phyloP scores from a whole-genome alignment of 2,113 vertebrate species.

The Dromiciops gliroides region DNA sequence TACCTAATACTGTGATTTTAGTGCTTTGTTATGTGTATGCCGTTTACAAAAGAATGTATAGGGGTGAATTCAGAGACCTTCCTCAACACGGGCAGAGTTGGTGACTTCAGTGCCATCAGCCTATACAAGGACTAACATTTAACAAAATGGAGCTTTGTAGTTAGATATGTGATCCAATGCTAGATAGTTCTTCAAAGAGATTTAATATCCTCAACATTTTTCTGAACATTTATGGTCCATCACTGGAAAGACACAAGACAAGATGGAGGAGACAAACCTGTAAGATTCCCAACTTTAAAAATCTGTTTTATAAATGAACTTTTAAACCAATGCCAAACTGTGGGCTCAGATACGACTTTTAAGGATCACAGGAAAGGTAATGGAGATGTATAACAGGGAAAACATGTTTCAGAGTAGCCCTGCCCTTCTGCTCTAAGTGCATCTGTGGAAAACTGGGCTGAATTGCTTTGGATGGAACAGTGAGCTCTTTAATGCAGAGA shows the following conservation, averaged over 20 bases:
- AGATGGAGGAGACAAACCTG: slow-evolving; percentile 36
- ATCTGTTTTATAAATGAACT: not conserved
- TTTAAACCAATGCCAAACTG: slow-evolving; percentile 3
- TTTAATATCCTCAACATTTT: slow-evolving; percentile 62
- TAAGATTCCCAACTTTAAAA: slow-evolving; percentile 50
- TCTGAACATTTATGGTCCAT: slow-evolving; percentile 73
- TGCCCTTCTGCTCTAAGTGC: slow-evolving; percentile 1
- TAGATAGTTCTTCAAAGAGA: slow-evolving; percentile 75
- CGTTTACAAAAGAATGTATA: slow-evolving; percentile 45
- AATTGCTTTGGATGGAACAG: slow-evolving; percentile 10
- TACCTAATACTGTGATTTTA: not conserved
- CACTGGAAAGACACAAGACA: slow-evolving; percentile 61
- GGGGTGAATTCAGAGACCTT: slow-evolving; percentile 71
- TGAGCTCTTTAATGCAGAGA: slow-evolving; percentile 48
- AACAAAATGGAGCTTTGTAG: slow-evolving; percentile 66
- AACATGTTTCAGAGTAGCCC: not conserved
- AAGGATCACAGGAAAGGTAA: not conserved
- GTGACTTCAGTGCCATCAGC: slow-evolving; percentile 59
- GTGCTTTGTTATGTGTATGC: slow-evolving; percentile 42
- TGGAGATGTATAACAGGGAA: not conserved
- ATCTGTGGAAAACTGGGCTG: slow-evolving; percentile 33
- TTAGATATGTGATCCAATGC: slow-evolving; percentile 54
- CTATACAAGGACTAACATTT: slow-evolving; percentile 74
- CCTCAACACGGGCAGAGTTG: slow-evolving; percentile 62
- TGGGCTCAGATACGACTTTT: slow-evolving; percentile 17